Base-by-base conservation (phyloP, 2,888 invertebrate species). In the Biston stratarius region DNA sequence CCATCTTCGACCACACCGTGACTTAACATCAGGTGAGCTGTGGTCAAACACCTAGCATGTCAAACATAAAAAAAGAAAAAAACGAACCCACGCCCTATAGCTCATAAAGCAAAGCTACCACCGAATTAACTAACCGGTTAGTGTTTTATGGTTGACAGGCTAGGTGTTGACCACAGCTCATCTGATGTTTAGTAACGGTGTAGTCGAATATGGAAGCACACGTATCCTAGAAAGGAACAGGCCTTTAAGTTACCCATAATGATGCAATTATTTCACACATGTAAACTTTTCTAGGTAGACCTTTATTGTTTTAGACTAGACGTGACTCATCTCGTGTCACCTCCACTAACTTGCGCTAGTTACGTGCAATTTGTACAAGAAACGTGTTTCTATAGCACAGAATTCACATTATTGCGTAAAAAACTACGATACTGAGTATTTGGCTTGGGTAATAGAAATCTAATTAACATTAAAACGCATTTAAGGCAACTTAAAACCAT, bases 361-460 rank as follows among this genome's bases (percentile, higher is more conserved):
- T 49, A 62, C 52, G 56, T 56, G 49, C 55, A 44, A 69, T 62
- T 33, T 34, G 24, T 44, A 14, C 10, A 24, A 33, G 40, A 51
- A 51, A 60, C 59, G 40, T 42, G 49, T 49, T 48, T 49, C 0
- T 14, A 56, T 34, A 12, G 51, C 12, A n/a, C 9, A 48, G 11
- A 48, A 5, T 48, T 10, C 11, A 48, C 24, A 24, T 3, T 6
- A 45, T 6, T 36, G n/a, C 9, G 51, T 33, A 49, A 33, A 7
- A n/a, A n/a, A 14, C 9, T 15, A 15, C 9, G 5, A 53, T 8
- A 24, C 24, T 2, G 3, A 24, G 24, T 24, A 24, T 53, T 40
- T 6, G 14, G 15, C 15, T 10, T 38, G 38, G 38, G 38, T 38
- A 53, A 53, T 53, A 53, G 38, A 53, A 10, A 53, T 14, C 10